Percentiles rank a stretch among this genome's conserved stretches.
These are phyloP conservation scores for Adineta ricciae DNA, from an alignment of 2,888 invertebrate genomes.

Conservation along the genomic window DNA sequence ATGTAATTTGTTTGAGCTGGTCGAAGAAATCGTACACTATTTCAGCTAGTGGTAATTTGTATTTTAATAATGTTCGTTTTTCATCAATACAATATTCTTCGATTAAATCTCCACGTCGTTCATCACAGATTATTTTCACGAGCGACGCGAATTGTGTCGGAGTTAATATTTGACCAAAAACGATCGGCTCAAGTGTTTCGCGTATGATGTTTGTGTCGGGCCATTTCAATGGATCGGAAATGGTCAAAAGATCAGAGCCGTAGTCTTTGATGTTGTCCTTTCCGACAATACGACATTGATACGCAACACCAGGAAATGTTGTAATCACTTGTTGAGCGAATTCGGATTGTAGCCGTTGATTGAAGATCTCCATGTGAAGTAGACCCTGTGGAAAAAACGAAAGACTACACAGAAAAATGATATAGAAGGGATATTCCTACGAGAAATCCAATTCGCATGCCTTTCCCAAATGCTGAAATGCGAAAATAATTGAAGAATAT, in stretches of 20 bases:
- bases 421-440: background rate
- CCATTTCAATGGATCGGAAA: constrained; percentile 44
- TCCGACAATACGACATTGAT: constrained; percentile 58
- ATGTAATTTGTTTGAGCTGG: constrained; percentile 71
- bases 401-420: background rate
- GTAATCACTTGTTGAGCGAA: constrained; percentile 53
- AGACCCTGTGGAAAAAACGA: constrained; percentile 44
- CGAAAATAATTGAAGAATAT: constrained; percentile 30
- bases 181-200: constrained; percentile 74
- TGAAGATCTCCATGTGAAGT: constrained; percentile 55
- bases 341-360: constrained; percentile 54
- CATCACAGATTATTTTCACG: background rate
- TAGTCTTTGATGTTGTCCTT: constrained; percentile 55
- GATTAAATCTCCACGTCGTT: constrained; percentile 60
- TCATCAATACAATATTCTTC: constrained; percentile 70
- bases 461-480: constrained; percentile 53
- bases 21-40: constrained; percentile 90
- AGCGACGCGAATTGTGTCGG: background rate
- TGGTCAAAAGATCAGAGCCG: constrained; percentile 48
- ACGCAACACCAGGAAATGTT: constrained; percentile 54
- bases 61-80: constrained; percentile 68
- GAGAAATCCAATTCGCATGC: constrained; percentile 53
- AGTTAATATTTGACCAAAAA: constrained; percentile 45
- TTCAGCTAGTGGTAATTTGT: constrained; percentile 76
- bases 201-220: constrained; percentile 57